Evolutionary conservation across 1,140 invertebrate genomes (phyloP).

Genomic region (Drosophila sulfurigaster): DNA sequence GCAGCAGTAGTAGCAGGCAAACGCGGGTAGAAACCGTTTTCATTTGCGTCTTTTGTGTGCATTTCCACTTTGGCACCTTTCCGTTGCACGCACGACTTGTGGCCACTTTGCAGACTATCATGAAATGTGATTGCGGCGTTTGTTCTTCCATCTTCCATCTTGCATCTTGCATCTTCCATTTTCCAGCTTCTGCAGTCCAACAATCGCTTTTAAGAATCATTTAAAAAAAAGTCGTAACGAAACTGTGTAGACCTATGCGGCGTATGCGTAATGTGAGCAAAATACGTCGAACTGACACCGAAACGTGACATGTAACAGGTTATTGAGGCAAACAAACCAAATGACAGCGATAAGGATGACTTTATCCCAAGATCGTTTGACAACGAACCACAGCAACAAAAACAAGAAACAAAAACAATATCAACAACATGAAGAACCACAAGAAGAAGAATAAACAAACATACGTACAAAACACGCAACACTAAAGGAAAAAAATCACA

Average conservation of each 20-base stretch:
- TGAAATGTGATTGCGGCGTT: conserved; percentile 21
- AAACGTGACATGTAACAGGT: conserved; percentile 71
- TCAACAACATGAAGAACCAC: conserved; percentile 28
- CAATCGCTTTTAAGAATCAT: conserved; percentile 7
- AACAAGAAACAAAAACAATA: not conserved
- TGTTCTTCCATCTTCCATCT: conserved; percentile 8
- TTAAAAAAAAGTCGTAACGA: not conserved
- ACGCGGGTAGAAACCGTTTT: conserved; percentile 48
- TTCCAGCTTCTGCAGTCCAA: not conserved
- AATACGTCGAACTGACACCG: conserved; percentile 32
- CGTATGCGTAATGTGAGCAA: conserved; percentile 56
- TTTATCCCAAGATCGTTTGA: conserved; percentile 74
- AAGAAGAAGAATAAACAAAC: conserved; percentile 52
- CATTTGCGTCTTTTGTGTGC: conserved; percentile 59
- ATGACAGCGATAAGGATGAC: conserved; percentile 67
- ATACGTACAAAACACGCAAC: conserved; percentile 64
- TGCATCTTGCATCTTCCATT: too few species aligned
- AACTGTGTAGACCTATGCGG: conserved; percentile 6
- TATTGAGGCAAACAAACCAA: conserved; percentile 57
- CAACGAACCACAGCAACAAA: conserved; percentile 25
- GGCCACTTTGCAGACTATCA: conserved; percentile 46
- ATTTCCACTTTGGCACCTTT: conserved; percentile 49
- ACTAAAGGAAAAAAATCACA: conserved; percentile 45
- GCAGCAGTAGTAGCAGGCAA: conserved; percentile 1
- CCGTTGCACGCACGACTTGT: conserved; percentile 42